Evolutionary conservation across 2,888 invertebrate species (phyloP).

Genomic region (Pseudococcus viburni): DNA sequence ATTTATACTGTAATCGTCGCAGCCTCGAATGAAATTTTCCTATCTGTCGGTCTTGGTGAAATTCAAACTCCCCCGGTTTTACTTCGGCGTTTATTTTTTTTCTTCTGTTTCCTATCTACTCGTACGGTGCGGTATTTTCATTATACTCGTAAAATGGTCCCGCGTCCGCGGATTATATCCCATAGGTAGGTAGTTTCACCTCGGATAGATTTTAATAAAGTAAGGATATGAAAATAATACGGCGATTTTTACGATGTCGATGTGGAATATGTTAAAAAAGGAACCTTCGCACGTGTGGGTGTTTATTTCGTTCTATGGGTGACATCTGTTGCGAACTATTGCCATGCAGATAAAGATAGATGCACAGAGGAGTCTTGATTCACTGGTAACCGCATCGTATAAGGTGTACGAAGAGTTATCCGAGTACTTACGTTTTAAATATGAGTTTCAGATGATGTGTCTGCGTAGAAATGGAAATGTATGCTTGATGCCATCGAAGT

Average conservation of each 20-base stretch:
- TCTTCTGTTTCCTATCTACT: not conserved
- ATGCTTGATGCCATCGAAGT: not conserved
- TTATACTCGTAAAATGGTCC: slow-evolving; percentile 35
- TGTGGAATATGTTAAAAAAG: not conserved
- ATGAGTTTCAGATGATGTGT: slow-evolving; percentile 3
- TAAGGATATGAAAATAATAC: slow-evolving; percentile 33
- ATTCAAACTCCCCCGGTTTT: not conserved
- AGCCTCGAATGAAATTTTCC: not conserved
- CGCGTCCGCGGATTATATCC: not conserved
- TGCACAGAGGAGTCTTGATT: not conserved
- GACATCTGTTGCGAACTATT: slow-evolving; percentile 48
- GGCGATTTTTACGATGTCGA: slow-evolving; percentile 4
- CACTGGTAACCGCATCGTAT: not conserved
- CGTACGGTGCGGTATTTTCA: slow-evolving; percentile 2
- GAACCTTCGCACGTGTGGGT: slow-evolving; percentile 28
- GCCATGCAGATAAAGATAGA: not conserved
- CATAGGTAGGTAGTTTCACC: not conserved
- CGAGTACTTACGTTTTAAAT: not conserved
- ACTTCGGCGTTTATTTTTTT: slow-evolving; percentile 1
- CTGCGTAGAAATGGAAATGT: not conserved
- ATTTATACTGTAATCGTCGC: not conserved
- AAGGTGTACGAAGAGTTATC: slow-evolving; percentile 13
- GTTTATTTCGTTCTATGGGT: not conserved
- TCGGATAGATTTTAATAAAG: slow-evolving; percentile 47
- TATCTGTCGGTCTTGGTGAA: not conserved